phyloP scores from a whole-genome alignment of 2,113 vertebrate species.

The Cacatua alba region DNA sequence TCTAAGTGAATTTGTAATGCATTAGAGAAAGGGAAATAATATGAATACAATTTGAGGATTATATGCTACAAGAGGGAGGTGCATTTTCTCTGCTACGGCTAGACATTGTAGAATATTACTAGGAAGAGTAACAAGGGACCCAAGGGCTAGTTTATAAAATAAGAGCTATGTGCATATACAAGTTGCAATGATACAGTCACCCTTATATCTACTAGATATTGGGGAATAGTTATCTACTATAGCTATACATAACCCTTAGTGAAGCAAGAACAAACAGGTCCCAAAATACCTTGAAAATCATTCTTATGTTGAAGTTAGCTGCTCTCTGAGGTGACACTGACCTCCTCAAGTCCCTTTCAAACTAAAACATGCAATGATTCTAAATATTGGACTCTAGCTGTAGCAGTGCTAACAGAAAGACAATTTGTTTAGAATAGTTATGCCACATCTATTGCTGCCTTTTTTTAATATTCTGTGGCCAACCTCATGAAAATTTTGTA shows the following conservation, averaged over 20 bases:
- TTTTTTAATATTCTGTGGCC: not conserved
- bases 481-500: not conserved
- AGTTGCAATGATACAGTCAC: not conserved
- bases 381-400: not conserved
- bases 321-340: not conserved
- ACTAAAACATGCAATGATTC: not conserved
- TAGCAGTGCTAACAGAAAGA: not conserved
- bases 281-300: not conserved
- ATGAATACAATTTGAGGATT: not conserved
- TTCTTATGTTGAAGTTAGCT: not conserved
- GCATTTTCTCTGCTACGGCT: not conserved
- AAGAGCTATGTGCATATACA: not conserved
- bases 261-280: not conserved
- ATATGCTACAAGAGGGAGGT: not conserved
- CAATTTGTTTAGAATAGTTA: not conserved
- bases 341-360: not conserved
- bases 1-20: not conserved
- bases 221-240: not conserved
- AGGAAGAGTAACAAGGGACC: not conserved
- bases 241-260: not conserved
- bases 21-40: not conserved
- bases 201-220: rapidly evolving
- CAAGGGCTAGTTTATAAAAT: not conserved
- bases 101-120: not conserved
- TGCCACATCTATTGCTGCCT: not conserved